Conservation (phyloP, 2,888 invertebrate genomes). For the Drosophila barbarae region DNA sequence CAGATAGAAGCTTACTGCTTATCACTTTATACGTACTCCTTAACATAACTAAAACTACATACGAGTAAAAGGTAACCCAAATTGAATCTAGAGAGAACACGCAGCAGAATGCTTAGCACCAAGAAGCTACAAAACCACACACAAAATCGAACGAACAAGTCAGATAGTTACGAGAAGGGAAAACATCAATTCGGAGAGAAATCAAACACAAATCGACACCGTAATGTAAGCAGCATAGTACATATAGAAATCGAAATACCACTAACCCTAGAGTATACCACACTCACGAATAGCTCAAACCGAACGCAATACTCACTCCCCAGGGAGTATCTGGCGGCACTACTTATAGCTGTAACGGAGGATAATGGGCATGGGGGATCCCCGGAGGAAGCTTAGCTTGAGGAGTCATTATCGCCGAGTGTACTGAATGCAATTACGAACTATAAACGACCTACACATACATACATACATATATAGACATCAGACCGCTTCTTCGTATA, state of each 20-base stretch:
- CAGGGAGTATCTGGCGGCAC: conserved; percentile 21
- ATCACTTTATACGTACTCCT: conserved; percentile 43
- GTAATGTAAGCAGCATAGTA: conserved; percentile 38
- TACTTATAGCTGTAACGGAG: conserved; percentile 5
- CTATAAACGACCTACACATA: conserved; percentile 12
- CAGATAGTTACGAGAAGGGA: conserved; percentile 11
- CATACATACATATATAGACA: conserved; percentile 24
- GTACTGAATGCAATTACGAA: conserved; percentile 41
- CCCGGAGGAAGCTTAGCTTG: conserved; percentile 30
- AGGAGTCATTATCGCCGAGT: conserved; percentile 28
- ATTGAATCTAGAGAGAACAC: conserved; percentile 57
- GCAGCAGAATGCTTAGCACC: conserved; percentile 75
- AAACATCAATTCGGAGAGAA: conserved; percentile 30
- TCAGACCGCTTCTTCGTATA: conserved; percentile 39
- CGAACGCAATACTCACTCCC: conserved; percentile 27
- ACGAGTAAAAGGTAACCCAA: conserved; percentile 34
- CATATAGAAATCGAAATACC: conserved; percentile 35
- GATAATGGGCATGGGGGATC: conserved; percentile 5
- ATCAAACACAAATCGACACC: conserved; percentile 51
- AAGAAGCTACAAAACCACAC: conserved; percentile 70
- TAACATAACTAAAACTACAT: conserved; percentile 33
- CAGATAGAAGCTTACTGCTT: conserved; percentile 41
- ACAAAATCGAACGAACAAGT: conserved; percentile 39
- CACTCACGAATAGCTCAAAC: conserved; percentile 40
- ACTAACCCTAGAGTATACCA: conserved; percentile 29